Conservation (phyloP, 2,797 vertebrate genomes). For the Anguilla marmorata region DNA sequence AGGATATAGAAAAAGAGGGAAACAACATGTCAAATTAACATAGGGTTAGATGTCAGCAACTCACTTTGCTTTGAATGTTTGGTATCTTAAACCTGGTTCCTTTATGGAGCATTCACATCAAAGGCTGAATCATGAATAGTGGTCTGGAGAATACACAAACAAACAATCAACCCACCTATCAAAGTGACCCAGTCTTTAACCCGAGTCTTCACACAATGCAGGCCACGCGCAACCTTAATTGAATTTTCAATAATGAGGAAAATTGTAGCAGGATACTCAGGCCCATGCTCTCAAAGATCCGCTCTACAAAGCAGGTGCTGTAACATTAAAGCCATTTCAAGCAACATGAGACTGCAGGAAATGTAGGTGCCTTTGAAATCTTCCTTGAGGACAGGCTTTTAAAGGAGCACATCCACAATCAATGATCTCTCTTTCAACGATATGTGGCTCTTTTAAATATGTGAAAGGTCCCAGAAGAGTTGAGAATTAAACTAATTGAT, state of each 20-base stretch:
- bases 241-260: constrained; percentile 16
- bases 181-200: constrained; percentile 19
- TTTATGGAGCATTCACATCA: not conserved
- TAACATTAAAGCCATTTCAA: constrained; percentile 27
- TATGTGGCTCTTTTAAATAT: not conserved
- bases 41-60: not conserved
- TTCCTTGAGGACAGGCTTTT: not conserved
- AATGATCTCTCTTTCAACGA: constrained; percentile 14
- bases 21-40: not conserved
- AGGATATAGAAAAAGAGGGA: not conserved
- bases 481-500: not conserved
- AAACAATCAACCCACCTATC: constrained; percentile 11
- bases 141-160: not conserved
- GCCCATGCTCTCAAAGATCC: constrained; percentile 2
- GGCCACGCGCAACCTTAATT: constrained; percentile 2
- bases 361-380: not conserved
- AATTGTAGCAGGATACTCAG: constrained; percentile 18
- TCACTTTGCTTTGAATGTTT: constrained; percentile 2
- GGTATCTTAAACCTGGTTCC: not conserved
- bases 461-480: constrained; percentile 7
- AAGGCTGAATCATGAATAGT: not conserved
- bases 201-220: constrained; percentile 2
- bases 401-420: constrained; percentile 7
- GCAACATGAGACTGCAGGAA: constrained; percentile 3
- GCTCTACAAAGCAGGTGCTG: constrained; percentile 15